A percentile compares a stretch with the other conserved stretches of the same genome.
Evolutionary conservation across 2,113 vertebrate genomes (phyloP).

Genomic region (Microcebus jonahi): DNA sequence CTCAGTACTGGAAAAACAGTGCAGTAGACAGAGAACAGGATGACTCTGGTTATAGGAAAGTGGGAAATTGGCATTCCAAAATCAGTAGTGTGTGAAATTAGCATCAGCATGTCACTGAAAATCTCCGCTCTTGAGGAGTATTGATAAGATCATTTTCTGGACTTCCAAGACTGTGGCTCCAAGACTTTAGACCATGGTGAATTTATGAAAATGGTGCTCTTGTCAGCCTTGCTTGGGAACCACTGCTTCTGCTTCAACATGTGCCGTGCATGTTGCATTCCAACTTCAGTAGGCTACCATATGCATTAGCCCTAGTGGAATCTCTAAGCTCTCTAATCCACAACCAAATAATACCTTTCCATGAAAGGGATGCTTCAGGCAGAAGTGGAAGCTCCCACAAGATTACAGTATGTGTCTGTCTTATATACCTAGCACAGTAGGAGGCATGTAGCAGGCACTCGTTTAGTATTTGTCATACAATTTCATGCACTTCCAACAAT

Average conservation of each 20-base stretch:
- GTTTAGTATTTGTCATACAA: not conserved
- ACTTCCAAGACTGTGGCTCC: not conserved
- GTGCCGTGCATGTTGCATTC: not conserved
- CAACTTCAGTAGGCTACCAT: not conserved
- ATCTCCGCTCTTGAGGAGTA: not conserved
- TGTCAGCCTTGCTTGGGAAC: not conserved
- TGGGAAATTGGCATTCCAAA: conserved; percentile 49
- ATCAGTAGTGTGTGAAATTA: conserved; percentile 54
- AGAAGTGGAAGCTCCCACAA: not conserved
- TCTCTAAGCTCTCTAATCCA: not conserved
- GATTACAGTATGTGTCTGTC: not conserved
- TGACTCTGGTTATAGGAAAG: not conserved
- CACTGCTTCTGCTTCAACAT: not conserved
- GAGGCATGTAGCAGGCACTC: not conserved
- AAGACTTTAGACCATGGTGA: not conserved
- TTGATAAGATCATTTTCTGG: conserved; percentile 9
- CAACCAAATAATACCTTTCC: not conserved
- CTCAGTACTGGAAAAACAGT: not conserved
- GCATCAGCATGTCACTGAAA: conserved; percentile 35
- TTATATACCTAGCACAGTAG: not conserved
- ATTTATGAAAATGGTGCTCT: not conserved
- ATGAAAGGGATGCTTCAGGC: not conserved
- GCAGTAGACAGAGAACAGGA: not conserved
- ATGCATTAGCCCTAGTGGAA: not conserved
- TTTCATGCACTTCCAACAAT: not conserved